Conservation (phyloP, 1,140 invertebrate genomes). For the Zaprionus vittiger region DNA sequence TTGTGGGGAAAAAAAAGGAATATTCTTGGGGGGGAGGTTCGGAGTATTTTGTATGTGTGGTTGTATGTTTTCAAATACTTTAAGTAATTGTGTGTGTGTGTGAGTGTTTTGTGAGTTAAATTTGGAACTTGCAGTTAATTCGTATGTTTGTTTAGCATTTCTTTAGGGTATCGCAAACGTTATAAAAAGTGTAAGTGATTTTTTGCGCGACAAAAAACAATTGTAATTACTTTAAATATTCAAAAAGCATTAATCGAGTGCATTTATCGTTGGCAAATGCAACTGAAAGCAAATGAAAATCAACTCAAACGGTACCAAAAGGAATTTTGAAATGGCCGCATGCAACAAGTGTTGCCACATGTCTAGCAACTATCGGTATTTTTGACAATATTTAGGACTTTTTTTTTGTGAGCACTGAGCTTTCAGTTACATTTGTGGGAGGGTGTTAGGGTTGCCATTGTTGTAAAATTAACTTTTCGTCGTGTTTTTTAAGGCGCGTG, state of each 20-base stretch:
- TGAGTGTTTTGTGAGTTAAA: conserved; percentile 57
- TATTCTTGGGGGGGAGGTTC: conserved; percentile 17
- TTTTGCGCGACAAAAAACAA: conserved; percentile 68
- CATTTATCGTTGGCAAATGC: conserved; percentile 62
- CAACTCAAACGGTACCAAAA: conserved; percentile 16
- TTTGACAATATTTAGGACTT: conserved; percentile 14
- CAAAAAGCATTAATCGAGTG: conserved; percentile 75
- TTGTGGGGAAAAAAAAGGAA: conserved; percentile 44
- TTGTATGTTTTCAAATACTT: conserved; percentile 73
- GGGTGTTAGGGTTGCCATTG: conserved; percentile 46
- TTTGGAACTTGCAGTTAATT: conserved; percentile 71
- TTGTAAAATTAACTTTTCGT: conserved; percentile 70
- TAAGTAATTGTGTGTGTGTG: conserved; percentile 71
- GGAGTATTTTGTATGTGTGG: conserved; percentile 26
- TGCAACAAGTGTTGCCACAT: conserved; percentile 27
- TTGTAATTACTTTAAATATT: conserved; percentile 84
- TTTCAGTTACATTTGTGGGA: conserved; percentile 54
- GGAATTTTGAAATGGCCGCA: conserved; percentile 19
- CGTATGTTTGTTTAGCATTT: conserved; percentile 39
- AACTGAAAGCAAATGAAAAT: conserved; percentile 64
- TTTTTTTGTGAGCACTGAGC: conserved; percentile 40
- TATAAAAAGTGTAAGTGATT: conserved; percentile 37
- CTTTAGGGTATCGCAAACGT: conserved; percentile 26
- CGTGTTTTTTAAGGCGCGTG: conserved; percentile 21
- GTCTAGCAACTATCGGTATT: not conserved